Percentiles rank a stretch among this genome's conserved stretches.
Evolutionary conservation across 2,888 invertebrate genomes (phyloP).

Genomic region (Mythimna albipuncta): DNA sequence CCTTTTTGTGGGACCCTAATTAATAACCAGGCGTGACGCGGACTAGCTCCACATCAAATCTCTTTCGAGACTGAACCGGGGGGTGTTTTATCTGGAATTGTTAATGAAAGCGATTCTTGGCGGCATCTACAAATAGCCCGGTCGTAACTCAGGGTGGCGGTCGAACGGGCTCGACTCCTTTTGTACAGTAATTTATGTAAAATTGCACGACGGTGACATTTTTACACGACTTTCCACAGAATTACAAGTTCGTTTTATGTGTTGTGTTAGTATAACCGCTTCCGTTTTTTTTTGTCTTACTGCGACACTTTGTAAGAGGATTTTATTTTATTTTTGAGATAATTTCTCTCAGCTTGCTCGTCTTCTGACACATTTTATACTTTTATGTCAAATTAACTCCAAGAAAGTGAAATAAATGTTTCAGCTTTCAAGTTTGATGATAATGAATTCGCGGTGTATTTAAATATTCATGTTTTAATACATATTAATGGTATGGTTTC

Average conservation of each 20-base stretch:
- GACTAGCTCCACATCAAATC: constrained; percentile 74
- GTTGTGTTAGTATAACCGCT: constrained; percentile 43
- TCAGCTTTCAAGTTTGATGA: neutral
- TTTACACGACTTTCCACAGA: constrained; percentile 50
- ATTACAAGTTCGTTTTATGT: constrained; percentile 55
- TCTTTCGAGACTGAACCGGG: constrained; percentile 63
- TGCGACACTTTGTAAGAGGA: constrained; percentile 16
- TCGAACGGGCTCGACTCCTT: constrained; percentile 55
- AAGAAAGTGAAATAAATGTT: constrained; percentile 19
- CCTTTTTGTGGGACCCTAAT: constrained; percentile 88
- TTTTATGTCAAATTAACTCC: constrained; percentile 20
- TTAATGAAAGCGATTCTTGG: constrained; percentile 69
- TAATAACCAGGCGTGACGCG: constrained; percentile 85
- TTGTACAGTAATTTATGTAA: constrained; percentile 64
- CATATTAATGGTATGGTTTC: neutral
- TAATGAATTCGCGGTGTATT: neutral
- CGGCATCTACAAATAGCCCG: constrained; percentile 59
- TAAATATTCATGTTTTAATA: constrained; percentile 15
- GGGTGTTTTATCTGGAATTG: constrained; percentile 66
- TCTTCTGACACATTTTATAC: constrained; percentile 19
- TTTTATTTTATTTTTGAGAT: constrained; percentile 22
- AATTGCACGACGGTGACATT: constrained; percentile 52
- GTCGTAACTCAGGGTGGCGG: constrained; percentile 56
- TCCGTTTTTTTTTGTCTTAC: constrained; percentile 27
- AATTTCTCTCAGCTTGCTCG: constrained; percentile 6